Base-by-base conservation (phyloP, 2,888 invertebrate genomes). In the Tenodera sinensis region DNA sequence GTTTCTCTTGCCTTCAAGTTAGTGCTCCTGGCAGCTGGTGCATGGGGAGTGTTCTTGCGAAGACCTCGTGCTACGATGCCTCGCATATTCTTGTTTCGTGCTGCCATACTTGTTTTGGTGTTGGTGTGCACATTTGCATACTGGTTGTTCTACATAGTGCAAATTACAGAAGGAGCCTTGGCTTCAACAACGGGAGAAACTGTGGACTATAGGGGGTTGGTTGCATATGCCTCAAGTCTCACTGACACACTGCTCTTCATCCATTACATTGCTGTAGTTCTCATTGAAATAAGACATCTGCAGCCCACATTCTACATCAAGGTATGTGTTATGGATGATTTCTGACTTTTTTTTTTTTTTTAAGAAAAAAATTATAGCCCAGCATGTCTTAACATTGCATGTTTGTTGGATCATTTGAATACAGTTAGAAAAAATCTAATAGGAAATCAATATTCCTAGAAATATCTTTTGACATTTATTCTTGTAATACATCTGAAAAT, bases 81-180 rank as follows among this genome's bases (percentile, higher is more conserved):
- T 2, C 95, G 99, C 90, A 97, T 99, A 93, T 98, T 97, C 93
- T 95, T 99, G 86, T 98, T 98, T 92, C 95, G 98, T 91, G 97
- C 98, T 0, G 96, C 98, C 91, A 97, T 98, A n/a, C 94, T 99
- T 90, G 95, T 98, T 8, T 95, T 99, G 89, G 96, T 98, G 82
- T 96, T 98, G 83, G 96, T 99, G 25, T 97, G 99, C 93, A 97
- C 97, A 90, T 98, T 99, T 93, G 97, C 99, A 7, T 99, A 98
- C 94, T 99, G 99, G 99, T 94, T 99, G 28, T 99, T 99, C 94
- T 99, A 99, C 93, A 96, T 98, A 92, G 98, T 99, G 88, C 98
- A 99, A 93, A 96, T 96, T 89, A 97, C 97, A 0, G 97, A 97
- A 93, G 96, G 96, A 28, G 96, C 97, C 0, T 96, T 96, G 93